A percentile compares a stretch with the other conserved stretches of the same genome.
phyloP scores from a whole-genome alignment of 2,113 vertebrate genomes.

The Coturnix japonica region DNA sequence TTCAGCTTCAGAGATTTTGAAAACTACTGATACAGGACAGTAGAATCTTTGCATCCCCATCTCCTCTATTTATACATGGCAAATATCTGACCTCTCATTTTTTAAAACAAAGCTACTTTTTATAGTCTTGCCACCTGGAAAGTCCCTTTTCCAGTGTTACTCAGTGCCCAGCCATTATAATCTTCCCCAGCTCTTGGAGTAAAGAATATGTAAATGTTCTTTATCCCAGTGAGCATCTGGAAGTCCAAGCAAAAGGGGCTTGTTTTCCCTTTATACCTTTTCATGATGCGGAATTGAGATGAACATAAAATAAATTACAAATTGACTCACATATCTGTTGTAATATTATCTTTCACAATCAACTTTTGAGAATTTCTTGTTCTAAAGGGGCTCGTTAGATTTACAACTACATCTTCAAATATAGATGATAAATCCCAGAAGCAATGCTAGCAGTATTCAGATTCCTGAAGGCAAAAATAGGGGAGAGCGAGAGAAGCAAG shows the following conservation, averaged over 20 bases:
- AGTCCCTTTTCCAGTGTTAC: neutral
- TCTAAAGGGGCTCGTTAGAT: neutral
- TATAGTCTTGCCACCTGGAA: neutral
- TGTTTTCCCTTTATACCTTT: neutral
- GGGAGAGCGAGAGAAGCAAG: neutral
- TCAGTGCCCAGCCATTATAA: neutral
- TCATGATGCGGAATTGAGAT: neutral
- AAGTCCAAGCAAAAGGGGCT: neutral
- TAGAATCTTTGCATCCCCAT: neutral
- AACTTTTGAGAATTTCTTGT: neutral
- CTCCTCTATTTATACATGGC: neutral
- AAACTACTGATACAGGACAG: neutral
- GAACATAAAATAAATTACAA: neutral
- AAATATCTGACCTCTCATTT: neutral
- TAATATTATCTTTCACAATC: neutral
- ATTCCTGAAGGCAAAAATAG: slow-evolving; percentile 40
- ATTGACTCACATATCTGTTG: neutral
- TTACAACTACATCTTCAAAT: neutral
- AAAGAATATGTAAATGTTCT: neutral
- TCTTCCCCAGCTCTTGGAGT: neutral
- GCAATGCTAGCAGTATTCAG: neutral
- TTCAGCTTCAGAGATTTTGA: neutral
- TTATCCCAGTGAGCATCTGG: neutral
- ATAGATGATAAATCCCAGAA: neutral
- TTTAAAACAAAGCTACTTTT: neutral